Conservation (phyloP, 2,113 vertebrate species). For the Daphoenositta chrysoptera region DNA sequence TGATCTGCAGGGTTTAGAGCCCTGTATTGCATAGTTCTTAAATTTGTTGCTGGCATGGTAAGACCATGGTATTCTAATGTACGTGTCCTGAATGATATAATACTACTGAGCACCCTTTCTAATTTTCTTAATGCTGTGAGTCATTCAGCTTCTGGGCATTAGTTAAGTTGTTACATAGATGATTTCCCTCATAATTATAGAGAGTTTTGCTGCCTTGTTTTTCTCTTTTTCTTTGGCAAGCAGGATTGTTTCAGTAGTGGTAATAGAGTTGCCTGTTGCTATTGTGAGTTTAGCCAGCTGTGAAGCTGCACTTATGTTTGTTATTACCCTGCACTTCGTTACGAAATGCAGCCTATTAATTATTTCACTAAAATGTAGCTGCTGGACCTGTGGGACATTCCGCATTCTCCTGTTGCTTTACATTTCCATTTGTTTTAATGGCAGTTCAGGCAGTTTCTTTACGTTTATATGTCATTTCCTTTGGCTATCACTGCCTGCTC, state of each 20-base stretch:
- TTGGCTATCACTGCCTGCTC: not conserved
- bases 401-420: not conserved
- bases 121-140: constrained; percentile 52
- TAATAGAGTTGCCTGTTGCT: constrained; percentile 57
- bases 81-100: constrained; percentile 26
- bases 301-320: constrained; percentile 23
- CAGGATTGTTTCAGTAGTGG: constrained; percentile 13
- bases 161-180: constrained; percentile 67
- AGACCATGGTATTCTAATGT: not conserved
- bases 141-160: constrained; percentile 57
- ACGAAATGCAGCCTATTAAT: constrained; percentile 24
- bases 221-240: constrained; percentile 48
- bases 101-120: constrained; percentile 35
- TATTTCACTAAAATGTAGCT: not conserved
- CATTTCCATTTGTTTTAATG: not conserved
- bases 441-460: not conserved
- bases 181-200: constrained; percentile 60
- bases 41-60: not conserved
- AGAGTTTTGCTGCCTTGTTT: constrained; percentile 48
- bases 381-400: not conserved
- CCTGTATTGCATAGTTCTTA: not conserved
- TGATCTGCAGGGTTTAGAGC: not conserved
- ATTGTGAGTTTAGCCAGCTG: constrained; percentile 46
- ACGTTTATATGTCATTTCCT: not conserved
- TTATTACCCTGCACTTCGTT: not conserved